These are phyloP conservation scores for Alligator mississippiensis DNA, from an alignment of 2,113 vertebrate genomes.

Conservation along the genomic window DNA sequence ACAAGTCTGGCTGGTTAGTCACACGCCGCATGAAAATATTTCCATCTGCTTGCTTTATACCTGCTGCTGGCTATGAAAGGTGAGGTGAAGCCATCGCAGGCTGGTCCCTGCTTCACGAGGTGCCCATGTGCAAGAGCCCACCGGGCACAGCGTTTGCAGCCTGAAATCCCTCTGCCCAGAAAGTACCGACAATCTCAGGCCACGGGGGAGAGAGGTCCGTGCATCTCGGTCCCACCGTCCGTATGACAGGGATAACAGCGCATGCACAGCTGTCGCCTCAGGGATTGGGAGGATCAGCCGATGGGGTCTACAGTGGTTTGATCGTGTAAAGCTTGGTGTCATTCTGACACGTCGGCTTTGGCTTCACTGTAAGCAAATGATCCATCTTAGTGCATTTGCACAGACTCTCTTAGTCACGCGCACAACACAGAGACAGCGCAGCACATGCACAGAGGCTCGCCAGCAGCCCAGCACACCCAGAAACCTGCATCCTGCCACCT, in stretches of 20 bases:
- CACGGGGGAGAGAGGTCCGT: background rate
- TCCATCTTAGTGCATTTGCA: background rate
- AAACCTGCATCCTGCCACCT: background rate
- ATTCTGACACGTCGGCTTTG: background rate
- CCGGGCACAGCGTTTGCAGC: no score
- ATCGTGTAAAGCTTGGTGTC: background rate
- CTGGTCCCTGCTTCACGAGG: no score
- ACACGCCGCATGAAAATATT: no score
- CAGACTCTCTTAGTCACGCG: background rate
- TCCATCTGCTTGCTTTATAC: no score
- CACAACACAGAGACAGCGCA: background rate
- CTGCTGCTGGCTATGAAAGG: no score
- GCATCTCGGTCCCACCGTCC: background rate
- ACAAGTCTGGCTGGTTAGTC: no score
- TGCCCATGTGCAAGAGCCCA: no score
- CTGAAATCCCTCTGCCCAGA: no score
- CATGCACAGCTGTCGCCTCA: background rate
- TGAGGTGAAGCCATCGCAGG: no score
- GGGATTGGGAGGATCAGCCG: background rate
- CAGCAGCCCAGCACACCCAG: background rate
- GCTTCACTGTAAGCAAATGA: background rate
- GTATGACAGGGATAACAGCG: background rate
- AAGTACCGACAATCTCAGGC: background rate
- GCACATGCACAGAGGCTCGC: background rate
- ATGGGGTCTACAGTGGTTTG: background rate